These are phyloP conservation scores for Marmota flaviventris DNA, from an alignment of 2,113 vertebrate species.

Conservation along the genomic window DNA sequence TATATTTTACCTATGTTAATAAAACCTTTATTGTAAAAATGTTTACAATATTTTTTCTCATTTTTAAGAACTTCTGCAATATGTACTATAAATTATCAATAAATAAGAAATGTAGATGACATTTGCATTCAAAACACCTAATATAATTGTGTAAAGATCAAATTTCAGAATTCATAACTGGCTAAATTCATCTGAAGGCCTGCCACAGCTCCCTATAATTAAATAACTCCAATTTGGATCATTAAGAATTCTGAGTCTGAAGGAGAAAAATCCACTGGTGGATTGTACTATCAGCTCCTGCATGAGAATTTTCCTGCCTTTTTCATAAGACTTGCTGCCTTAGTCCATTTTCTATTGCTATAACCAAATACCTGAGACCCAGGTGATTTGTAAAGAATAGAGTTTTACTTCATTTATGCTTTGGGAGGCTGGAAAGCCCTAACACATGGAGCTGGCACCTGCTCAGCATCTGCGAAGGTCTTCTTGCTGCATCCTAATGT, in stretches of 20 bases:
- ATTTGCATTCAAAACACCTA: constrained; percentile 52
- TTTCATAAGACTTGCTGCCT: not conserved
- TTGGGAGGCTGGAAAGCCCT: not conserved
- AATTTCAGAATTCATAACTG: constrained; percentile 41
- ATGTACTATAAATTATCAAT: not conserved
- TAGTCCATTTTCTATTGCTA: not conserved
- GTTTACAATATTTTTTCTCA: not conserved
- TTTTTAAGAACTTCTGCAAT: constrained; percentile 28
- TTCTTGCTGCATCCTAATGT: not conserved
- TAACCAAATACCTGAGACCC: not conserved
- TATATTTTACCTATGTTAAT: not conserved
- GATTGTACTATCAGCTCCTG: not conserved
- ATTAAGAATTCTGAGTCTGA: constrained; percentile 4
- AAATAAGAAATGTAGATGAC: constrained; percentile 69
- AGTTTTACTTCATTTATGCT: not conserved
- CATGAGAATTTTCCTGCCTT: not conserved
- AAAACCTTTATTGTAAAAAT: not conserved
- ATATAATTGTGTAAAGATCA: constrained; percentile 26
- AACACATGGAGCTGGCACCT: not conserved
- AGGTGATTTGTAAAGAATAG: not conserved
- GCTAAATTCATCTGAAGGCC: constrained; percentile 50
- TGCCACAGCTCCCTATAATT: constrained; percentile 29
- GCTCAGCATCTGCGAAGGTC: no score
- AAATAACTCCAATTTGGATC: constrained; percentile 43
- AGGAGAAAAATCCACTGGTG: not conserved